Evolutionary conservation across 92 coral and sea anemone genomes (phyloP).

Genomic region (Zoanthus gigantus): DNA sequence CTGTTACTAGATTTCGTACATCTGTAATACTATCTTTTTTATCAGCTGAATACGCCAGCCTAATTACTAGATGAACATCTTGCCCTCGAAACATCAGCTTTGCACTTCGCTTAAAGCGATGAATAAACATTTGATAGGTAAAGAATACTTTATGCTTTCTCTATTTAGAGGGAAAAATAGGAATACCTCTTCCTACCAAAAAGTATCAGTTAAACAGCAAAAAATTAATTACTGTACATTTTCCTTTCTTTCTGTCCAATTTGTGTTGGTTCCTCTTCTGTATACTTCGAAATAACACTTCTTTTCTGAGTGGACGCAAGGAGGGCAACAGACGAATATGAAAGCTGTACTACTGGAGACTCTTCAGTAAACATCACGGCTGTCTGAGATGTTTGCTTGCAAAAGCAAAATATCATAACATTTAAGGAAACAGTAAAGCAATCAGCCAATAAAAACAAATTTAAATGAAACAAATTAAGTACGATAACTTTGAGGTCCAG

Average conservation of each 20-base stretch:
- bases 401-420: not conserved
- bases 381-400: constrained; percentile 82
- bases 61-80: too few species aligned
- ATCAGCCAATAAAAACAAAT: not conserved
- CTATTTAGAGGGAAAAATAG: too few species aligned
- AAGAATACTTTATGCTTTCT: too few species aligned
- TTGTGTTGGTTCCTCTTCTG: constrained; percentile 71
- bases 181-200: not conserved
- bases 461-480: too few species aligned
- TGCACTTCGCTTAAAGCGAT: too few species aligned
- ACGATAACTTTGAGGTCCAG: too few species aligned
- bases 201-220: not conserved
- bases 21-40: too few species aligned
- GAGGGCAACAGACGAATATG: constrained; percentile 78
- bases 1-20: too few species aligned
- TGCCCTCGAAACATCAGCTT: too few species aligned
- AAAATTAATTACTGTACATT: constrained; percentile 57
- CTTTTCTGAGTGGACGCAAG: constrained; percentile 84
- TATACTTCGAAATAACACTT: constrained; percentile 81
- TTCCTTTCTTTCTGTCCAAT: constrained; percentile 97
- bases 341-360: constrained; percentile 80
- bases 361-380: constrained; percentile 80
- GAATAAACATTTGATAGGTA: too few species aligned
- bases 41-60: too few species aligned
- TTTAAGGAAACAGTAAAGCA: not conserved